Evolutionary conservation across 30 jellyfish, hydroid and myxozoan genomes (phyloP), one percentile per base, ranked within the genome.

Genomic region (Turritopsis rubra): DNA sequence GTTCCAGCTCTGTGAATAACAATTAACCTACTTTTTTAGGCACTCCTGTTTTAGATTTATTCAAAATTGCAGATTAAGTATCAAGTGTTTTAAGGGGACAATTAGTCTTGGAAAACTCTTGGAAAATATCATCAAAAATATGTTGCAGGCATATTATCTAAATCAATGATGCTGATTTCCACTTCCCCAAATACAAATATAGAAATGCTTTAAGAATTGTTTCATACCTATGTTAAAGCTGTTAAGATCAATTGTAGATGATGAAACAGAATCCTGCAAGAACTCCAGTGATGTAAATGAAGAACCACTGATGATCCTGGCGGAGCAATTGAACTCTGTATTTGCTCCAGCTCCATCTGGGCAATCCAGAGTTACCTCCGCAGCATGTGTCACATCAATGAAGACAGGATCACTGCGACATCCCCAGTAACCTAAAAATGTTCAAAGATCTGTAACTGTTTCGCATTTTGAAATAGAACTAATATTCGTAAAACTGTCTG

Each of bases 401-500:
- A 87, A 25, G 84, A 24, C 71, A 17, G 84, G 91, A 19, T 86
- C 86, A 23, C 89, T 77, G 66, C 96, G 96, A 65, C 89, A 83
- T n/a, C 87, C 89, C 96, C 96, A 88, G 72, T 77, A 88, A 25
- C 75, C 96, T 88, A 54, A 28, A 66, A 8, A 22, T 73, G 65
- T n/a, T n/a, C n/a, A n/a, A n/a, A n/a, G n/a, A n/a, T n/a, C n/a
- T n/a, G n/a, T n/a, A n/a, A n/a, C n/a, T n/a, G n/a, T n/a, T n/a
- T n/a, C n/a, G n/a, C n/a, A n/a, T n/a, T n/a, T n/a, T n/a, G n/a
- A n/a, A n/a, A n/a, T n/a, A n/a, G n/a, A n/a, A n/a, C n/a, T n/a
- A n/a, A n/a, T n/a, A n/a, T n/a, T n/a, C n/a, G n/a, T n/a, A n/a
- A n/a, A n/a, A n/a, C n/a, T n/a, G n/a, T n/a, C n/a, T n/a, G n/a